Conservation (phyloP, 1,140 invertebrate species). For the Tetramorium simillimum region DNA sequence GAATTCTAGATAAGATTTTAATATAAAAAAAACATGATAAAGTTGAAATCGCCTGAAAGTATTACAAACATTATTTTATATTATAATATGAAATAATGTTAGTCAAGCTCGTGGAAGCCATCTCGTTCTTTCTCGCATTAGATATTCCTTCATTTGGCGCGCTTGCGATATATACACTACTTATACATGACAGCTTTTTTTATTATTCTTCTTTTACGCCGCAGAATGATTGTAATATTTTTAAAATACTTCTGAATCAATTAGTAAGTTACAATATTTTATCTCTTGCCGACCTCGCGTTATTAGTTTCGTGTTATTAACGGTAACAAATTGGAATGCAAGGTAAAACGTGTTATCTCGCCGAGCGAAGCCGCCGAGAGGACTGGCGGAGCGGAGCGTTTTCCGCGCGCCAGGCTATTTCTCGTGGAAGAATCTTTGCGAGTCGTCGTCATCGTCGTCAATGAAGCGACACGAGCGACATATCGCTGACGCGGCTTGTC, state of each 20-base stretch:
- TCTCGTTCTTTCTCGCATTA: too few relatives aligned
- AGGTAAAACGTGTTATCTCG: background rate
- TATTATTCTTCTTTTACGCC: background rate
- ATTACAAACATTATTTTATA: too few relatives aligned
- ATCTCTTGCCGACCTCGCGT: background rate
- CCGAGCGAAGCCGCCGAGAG: background rate
- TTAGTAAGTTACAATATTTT: background rate
- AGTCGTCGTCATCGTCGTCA: background rate
- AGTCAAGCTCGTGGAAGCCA: too few relatives aligned
- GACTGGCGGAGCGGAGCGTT: background rate
- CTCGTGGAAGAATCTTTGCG: background rate
- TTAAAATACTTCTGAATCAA: background rate
- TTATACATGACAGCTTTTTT: background rate
- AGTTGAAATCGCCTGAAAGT: background rate
- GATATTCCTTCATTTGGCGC: too few relatives aligned
- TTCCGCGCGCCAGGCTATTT: slow-evolving; percentile 4
- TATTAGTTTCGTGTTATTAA: background rate
- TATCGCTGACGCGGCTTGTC: background rate
- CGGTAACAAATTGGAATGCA: background rate
- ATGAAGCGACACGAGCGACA: background rate
- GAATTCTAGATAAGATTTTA: background rate
- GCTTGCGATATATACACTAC: background rate
- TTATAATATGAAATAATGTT: too few relatives aligned
- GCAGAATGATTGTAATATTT: background rate
- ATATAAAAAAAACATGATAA: too few relatives aligned